Evolutionary conservation across 2,113 vertebrate species (phyloP), one percentile per base, ranked within the genome.

Genomic region (Malurus elegans): DNA sequence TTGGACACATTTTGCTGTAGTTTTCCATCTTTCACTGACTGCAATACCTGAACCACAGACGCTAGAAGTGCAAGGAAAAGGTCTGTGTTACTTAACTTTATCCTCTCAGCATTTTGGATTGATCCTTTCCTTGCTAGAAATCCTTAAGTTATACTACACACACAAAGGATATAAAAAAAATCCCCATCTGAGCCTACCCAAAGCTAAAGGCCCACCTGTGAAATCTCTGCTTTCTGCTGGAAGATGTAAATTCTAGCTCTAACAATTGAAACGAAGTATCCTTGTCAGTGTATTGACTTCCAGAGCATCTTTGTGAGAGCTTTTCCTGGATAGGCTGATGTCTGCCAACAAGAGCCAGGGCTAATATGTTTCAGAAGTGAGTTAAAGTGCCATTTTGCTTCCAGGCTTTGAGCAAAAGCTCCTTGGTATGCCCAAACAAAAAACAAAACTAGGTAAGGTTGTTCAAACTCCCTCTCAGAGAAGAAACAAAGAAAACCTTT

Each of bases 21-120:
- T 42, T 88, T 97, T 86, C 98, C 96, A 0, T 97, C 95, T 83
- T 98, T 98, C 42, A 98, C 97, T 11, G 98, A 97, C 61, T 97
- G 98, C 62, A 99, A 97, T 54, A 97, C 96, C 90, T 98, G 98
- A 23, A 97, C 97, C 92, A 98, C 97, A 72, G 97, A 96, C 4
- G 98, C 99, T 99, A 34, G 32, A 92, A 84, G 24, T 31, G 40
- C 6, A 92, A 78, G n/a, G 85, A 34, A 74, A 91, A 74, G 10
- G 44, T 64, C 54, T 2, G 16, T 15, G 23, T 91, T 96, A 94
- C 18, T 83, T 38, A 32, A 32, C 42, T 66, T 90, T 26, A 53
- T 38, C 23, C 10, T 50, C 40, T 67, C 7, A 2, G 9, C 62
- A n/a, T 18, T 71, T 82, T 44, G 67, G 23, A 28, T 40, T 90